A percentile compares a stretch with the other conserved stretches of the same genome.
phyloP scores from a whole-genome alignment of 2,888 invertebrate genomes.

The Chrysolina americana region DNA sequence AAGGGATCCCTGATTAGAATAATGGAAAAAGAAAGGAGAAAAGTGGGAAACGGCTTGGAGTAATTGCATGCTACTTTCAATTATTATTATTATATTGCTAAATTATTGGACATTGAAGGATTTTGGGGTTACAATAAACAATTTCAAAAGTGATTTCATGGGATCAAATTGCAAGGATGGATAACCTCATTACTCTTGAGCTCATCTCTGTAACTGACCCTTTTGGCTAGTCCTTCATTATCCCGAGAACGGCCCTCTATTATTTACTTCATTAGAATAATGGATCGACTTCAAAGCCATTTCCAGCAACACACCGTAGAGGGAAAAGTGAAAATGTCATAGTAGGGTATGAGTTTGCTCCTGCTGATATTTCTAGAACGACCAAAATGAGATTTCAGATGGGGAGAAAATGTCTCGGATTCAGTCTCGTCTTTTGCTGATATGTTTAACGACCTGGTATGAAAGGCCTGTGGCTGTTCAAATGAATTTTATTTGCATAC shows the following conservation, averaged over 20 bases:
- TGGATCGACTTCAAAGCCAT: slow-evolving; percentile 45
- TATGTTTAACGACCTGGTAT: slow-evolving; percentile 43
- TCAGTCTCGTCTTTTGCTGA: slow-evolving; percentile 39
- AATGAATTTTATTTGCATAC: slow-evolving; percentile 38
- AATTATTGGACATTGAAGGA: background rate
- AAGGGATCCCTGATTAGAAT: too few relatives aligned
- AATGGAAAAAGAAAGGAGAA: too few relatives aligned
- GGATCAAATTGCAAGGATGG: slow-evolving; percentile 53
- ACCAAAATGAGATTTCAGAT: slow-evolving; percentile 44
- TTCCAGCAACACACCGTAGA: slow-evolving; percentile 31
- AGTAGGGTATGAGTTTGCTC: slow-evolving; percentile 41
- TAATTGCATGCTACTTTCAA: too few relatives aligned
- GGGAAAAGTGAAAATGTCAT: slow-evolving; percentile 43
- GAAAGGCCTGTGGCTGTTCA: slow-evolving; percentile 39
- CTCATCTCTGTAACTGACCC: slow-evolving; percentile 53
- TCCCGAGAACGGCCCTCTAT: slow-evolving; percentile 53
- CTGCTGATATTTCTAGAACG: slow-evolving; percentile 47
- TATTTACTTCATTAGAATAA: slow-evolving; percentile 57
- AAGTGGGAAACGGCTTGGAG: too few relatives aligned
- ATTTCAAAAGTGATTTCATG: background rate
- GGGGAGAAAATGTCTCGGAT: slow-evolving; percentile 41
- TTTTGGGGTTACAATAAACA: background rate
- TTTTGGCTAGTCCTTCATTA: slow-evolving; percentile 57
- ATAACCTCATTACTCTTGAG: slow-evolving; percentile 56
- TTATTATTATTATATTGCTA: background rate